phyloP scores from a whole-genome alignment of 1,140 invertebrate genomes.

The Fopius arisanus region DNA sequence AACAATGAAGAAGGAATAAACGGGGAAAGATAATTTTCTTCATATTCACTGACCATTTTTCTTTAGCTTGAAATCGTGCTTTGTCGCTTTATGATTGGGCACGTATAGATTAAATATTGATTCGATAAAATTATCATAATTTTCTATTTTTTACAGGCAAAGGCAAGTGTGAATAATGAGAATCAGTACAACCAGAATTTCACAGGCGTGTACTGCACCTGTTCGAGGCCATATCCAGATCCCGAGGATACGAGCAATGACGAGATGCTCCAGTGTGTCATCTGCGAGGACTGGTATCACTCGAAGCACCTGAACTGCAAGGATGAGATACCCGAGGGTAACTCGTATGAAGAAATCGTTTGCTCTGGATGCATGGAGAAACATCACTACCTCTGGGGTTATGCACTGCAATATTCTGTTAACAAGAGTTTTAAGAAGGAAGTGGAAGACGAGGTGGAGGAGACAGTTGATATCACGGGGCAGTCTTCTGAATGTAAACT shows the following conservation, averaged over 20 bases:
- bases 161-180: slow-evolving; percentile 72
- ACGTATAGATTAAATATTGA: too few relatives aligned
- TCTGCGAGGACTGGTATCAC: slow-evolving; percentile 99
- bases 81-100: too few relatives aligned
- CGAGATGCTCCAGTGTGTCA: slow-evolving; percentile 95
- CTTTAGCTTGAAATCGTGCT: too few relatives aligned
- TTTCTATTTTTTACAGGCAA: slow-evolving; percentile 58
- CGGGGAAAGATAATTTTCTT: too few relatives aligned
- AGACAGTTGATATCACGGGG: slow-evolving; percentile 42
- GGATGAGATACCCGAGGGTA: slow-evolving; percentile 67
- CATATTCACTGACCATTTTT: too few relatives aligned
- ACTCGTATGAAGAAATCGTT: slow-evolving; percentile 81
- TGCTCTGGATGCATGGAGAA: slow-evolving; percentile 78
- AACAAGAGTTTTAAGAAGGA: slow-evolving; percentile 28
- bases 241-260: slow-evolving; percentile 80
- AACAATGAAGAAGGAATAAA: too few relatives aligned
- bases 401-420: slow-evolving; percentile 62
- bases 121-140: slow-evolving; percentile 19
- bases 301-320: slow-evolving; percentile 77
- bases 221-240: slow-evolving; percentile 95
- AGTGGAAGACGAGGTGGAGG: slow-evolving; percentile 31
- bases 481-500: slow-evolving; percentile 45
- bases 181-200: slow-evolving; percentile 98
- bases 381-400: slow-evolving; percentile 79
- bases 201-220: slow-evolving; percentile 90